Base-by-base conservation (phyloP, 2,113 vertebrate species). In the Spermophilus dauricus region DNA sequence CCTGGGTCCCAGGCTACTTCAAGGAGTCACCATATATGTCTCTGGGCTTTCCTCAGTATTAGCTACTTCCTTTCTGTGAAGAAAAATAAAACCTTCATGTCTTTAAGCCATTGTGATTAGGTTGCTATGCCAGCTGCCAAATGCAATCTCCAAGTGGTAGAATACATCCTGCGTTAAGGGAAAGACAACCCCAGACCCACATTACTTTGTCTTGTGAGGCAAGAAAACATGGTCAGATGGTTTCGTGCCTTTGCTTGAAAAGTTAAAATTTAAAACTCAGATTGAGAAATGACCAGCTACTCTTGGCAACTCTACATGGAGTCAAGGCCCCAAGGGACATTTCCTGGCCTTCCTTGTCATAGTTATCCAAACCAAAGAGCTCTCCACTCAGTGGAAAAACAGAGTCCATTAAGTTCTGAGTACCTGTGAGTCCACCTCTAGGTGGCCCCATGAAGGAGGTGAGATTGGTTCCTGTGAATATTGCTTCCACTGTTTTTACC, bases 211-310 rank as follows among this genome's bases (percentile, higher is more conserved):
- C 63, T 70, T 22, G 10, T 67, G 45, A 65, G 61, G 42, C 58
- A 84, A 63, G 34, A 24, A 86, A 80, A 28, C 26, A 26, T 1
- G 53, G 14, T 45, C 37, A 34, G 5, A 77, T 89, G 30, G 84
- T 82, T 84, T 51, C 39, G 22, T 95, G 42, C 17, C 45, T 91
- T 85, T 10, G 32, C 22, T 95, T 53, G 26, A 12, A 82, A 93
- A 85, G 45, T 58, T 91, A 91, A 75, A 84, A 63, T 67, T 85
- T 88, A 65, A 90, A 93, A 51, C 72, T 81, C 78, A 58, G 24
- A 24, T 28, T 96, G 72, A 91, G 86, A 96, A 93, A 82, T 76
- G 45, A 24, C 32, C 30, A 82, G 20, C 26, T 72, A 58, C 45
- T 51, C 78, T 67, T 83, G 32, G 32, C 92, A 92, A 75, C 17